Percentiles rank a stretch among this genome's conserved stretches.
Evolutionary conservation across 2,888 invertebrate species (phyloP).

Genomic region (Hypselothyrea guttata): DNA sequence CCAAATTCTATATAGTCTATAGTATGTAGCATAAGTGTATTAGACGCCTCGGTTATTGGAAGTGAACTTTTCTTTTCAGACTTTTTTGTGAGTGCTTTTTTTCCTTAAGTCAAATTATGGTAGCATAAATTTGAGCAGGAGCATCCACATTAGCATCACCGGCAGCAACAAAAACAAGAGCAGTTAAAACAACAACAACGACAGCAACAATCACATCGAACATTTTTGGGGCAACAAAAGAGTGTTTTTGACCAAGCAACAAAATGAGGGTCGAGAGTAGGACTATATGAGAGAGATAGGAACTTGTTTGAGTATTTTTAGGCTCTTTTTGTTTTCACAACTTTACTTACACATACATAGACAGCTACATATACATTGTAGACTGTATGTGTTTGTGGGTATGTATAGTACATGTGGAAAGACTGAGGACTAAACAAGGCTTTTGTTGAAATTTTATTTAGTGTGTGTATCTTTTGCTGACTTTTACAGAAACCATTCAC

Average conservation of each 20-base stretch:
- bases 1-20: no score
- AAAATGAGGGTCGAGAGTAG: slow-evolving; percentile 66
- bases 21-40: slow-evolving; percentile 23
- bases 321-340: slow-evolving; percentile 60
- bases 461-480: slow-evolving; percentile 71
- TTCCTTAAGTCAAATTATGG: slow-evolving; percentile 73
- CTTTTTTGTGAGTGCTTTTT: slow-evolving; percentile 18
- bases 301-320: slow-evolving; percentile 71
- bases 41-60: slow-evolving; percentile 1
- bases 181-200: slow-evolving; percentile 25
- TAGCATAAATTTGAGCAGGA: slow-evolving; percentile 73
- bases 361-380: slow-evolving; percentile 18
- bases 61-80: slow-evolving; percentile 8
- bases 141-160: slow-evolving; percentile 47
- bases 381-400: background rate
- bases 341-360: slow-evolving; percentile 52
- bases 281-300: slow-evolving; percentile 59
- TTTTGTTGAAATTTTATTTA: slow-evolving; percentile 73
- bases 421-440: slow-evolving; percentile 43
- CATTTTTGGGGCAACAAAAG: slow-evolving; percentile 42
- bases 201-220: slow-evolving; percentile 47
- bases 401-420: background rate
- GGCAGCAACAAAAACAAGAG: slow-evolving; percentile 34
- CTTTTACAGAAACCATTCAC: slow-evolving; percentile 50
- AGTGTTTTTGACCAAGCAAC: slow-evolving; percentile 65